Conservation (phyloP, 2,888 invertebrate genomes). For the Piscicola geometra region DNA sequence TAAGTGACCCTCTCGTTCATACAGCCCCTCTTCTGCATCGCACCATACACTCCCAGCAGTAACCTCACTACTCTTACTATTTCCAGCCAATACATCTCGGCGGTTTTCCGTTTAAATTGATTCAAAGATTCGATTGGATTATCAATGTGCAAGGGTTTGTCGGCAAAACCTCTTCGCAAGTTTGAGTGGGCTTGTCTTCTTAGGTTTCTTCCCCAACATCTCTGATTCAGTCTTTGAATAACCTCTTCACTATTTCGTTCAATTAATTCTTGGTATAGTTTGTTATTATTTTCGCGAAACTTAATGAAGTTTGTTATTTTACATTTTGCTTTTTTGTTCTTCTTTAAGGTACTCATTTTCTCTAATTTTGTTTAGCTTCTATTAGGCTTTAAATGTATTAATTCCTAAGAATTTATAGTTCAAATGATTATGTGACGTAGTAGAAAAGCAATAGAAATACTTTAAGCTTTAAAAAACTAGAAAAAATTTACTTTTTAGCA, state of each 20-base stretch:
- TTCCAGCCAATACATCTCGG: slow-evolving; percentile 16
- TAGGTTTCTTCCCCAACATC: background rate
- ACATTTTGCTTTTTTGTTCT: background rate
- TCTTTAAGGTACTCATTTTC: background rate
- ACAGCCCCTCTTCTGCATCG: slow-evolving; percentile 10
- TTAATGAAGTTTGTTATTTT: background rate
- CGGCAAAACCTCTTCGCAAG: background rate
- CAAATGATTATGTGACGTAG: background rate
- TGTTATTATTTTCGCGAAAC: background rate
- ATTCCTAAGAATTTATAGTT: background rate
- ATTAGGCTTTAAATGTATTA: no score
- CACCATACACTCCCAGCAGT: slow-evolving; percentile 12
- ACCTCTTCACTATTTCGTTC: background rate
- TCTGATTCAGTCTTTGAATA: background rate
- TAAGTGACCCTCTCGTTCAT: slow-evolving; percentile 1
- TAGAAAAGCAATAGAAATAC: background rate
- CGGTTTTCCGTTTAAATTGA: background rate
- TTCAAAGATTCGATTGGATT: background rate
- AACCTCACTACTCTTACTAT: slow-evolving; percentile 10
- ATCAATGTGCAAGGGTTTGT: background rate
- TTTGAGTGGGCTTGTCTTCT: background rate
- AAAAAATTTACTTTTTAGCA: background rate
- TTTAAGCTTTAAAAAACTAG: background rate
- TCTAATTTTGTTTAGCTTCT: no score
- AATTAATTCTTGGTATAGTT: background rate